A percentile compares a stretch with the other conserved stretches of the same genome.
Evolutionary conservation across 2,888 invertebrate genomes (phyloP).

Genomic region (Steinernema carpocapsae): DNA sequence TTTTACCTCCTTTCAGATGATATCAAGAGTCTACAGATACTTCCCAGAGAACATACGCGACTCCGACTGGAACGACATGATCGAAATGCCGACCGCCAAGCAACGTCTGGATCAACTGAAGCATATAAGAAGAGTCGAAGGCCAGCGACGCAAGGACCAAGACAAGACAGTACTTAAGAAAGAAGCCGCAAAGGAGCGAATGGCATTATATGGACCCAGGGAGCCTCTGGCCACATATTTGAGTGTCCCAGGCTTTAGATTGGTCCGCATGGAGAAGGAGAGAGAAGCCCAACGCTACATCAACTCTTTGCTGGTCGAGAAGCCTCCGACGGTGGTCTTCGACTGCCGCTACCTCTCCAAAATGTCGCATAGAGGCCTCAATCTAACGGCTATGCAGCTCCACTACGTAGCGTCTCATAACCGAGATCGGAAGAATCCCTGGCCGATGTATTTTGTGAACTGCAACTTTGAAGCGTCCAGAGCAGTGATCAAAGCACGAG

Average conservation of each 20-base stretch:
- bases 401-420: constrained; percentile 53
- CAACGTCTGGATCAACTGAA: constrained; percentile 51
- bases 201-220: neutral
- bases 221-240: neutral
- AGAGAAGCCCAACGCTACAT: constrained; percentile 22
- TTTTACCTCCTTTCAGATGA: constrained; percentile 39
- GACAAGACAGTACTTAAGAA: constrained; percentile 15
- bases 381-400: constrained; percentile 60
- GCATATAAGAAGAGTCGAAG: constrained; percentile 48
- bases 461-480: constrained; percentile 42
- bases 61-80: constrained; percentile 39
- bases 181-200: constrained; percentile 30
- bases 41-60: constrained; percentile 44
- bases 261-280: neutral
- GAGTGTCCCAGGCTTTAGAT: neutral
- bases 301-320: constrained; percentile 41
- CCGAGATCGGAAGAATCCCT: constrained; percentile 47
- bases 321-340: constrained; percentile 55
- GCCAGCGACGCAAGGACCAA: constrained; percentile 36
- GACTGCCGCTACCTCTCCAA: constrained; percentile 63
- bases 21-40: constrained; percentile 40
- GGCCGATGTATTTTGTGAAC: constrained; percentile 60
- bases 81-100: constrained; percentile 43
- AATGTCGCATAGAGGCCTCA: constrained; percentile 55
- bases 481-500: constrained; percentile 18